Percentiles rank a stretch among this genome's conserved stretches.
Evolutionary conservation across 2,797 vertebrate species (phyloP).

Genomic region (Discoglossus pictus): DNA sequence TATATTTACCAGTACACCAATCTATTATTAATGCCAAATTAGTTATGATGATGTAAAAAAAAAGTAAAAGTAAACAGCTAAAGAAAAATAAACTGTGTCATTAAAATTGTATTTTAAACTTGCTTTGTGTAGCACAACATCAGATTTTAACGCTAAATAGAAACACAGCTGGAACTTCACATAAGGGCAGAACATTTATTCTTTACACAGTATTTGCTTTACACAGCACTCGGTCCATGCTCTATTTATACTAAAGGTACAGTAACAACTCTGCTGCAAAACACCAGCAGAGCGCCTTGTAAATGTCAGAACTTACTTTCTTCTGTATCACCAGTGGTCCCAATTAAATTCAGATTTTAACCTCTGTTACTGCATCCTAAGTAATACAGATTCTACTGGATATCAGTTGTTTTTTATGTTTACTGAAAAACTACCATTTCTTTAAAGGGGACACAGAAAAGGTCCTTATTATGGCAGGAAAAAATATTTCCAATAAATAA

Average conservation of each 20-base stretch:
- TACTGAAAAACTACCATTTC: constrained; percentile 7
- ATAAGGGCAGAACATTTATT: constrained; percentile 17
- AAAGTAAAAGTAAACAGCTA: constrained; percentile 49
- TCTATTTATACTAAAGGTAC: constrained; percentile 53
- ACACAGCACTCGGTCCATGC: neutral
- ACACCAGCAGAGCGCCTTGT: constrained; percentile 5
- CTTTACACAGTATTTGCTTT: constrained; percentile 28
- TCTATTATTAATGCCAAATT: constrained; percentile 4
- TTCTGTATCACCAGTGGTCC: constrained; percentile 38
- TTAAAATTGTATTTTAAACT: constrained; percentile 50
- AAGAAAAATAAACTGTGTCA: constrained; percentile 23
- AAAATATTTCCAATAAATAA: no score
- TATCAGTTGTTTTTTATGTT: constrained; percentile 55
- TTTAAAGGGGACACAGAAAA: no score
- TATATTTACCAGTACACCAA: no score
- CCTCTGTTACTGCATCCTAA: constrained; percentile 21
- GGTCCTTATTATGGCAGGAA: no score
- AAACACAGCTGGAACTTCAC: constrained; percentile 50
- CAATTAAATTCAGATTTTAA: constrained; percentile 11
- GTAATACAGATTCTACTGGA: constrained; percentile 15
- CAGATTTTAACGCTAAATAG: constrained; percentile 55
- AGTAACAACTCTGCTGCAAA: constrained; percentile 14
- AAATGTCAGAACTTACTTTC: constrained; percentile 37
- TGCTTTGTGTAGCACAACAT: constrained; percentile 46
- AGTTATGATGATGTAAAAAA: constrained; percentile 24